Percentiles rank a stretch among this genome's conserved stretches.
Conservation (phyloP, 2,888 invertebrate species). For the Prosapia bicincta region DNA sequence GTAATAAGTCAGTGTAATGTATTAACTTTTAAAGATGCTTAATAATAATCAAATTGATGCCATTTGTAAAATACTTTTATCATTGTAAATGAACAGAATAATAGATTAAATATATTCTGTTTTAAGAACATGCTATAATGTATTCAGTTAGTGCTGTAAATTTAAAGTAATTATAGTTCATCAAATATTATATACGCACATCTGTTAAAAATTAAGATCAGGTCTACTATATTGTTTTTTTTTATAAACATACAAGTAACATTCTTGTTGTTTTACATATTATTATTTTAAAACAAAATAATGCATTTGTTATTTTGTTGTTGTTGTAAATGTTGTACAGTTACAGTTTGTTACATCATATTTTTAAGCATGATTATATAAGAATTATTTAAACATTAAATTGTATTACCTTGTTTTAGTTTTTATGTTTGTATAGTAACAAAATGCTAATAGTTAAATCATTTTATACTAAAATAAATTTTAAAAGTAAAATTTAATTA, state of each 20-base stretch:
- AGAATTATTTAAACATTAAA: neutral
- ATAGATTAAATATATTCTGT: neutral
- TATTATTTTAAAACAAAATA: no score
- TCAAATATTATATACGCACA: neutral
- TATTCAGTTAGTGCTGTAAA: neutral
- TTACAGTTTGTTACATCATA: neutral
- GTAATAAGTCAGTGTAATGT: neutral
- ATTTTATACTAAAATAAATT: neutral
- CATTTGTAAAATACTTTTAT: neutral
- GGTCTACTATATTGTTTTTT: no score
- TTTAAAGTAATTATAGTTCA: neutral
- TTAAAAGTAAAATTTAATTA: neutral
- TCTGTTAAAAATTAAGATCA: neutral
- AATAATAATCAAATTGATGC: neutral
- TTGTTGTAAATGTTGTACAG: constrained; percentile 2
- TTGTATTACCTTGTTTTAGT: neutral
- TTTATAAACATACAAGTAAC: neutral
- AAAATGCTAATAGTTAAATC: neutral
- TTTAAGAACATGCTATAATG: neutral
- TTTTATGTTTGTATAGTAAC: neutral
- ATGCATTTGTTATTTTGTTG: neutral
- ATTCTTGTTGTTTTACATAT: neutral
- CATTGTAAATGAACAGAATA: neutral
- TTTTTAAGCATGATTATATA: neutral
- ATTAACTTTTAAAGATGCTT: neutral